Percentiles rank a stretch among this genome's conserved stretches.
These are phyloP conservation scores for Neogobius melanostomus DNA, from an alignment of 2,113 vertebrate species.

Conservation along the genomic window DNA sequence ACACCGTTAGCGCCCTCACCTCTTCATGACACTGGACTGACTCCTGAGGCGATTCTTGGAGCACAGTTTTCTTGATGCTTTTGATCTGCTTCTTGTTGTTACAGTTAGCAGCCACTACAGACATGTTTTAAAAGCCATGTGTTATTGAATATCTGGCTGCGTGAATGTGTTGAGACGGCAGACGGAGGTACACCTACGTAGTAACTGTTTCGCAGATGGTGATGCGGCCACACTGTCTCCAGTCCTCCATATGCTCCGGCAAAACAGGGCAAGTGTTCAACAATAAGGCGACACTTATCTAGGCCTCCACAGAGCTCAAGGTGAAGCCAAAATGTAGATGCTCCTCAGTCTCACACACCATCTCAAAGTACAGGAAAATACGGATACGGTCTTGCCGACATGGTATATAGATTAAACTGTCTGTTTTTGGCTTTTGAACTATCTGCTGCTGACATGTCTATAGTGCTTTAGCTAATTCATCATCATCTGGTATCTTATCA, in stretches of 20 bases:
- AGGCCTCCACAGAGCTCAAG: neutral
- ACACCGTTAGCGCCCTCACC: too few relatives aligned
- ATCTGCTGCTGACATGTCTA: too few relatives aligned
- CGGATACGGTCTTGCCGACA: too few relatives aligned
- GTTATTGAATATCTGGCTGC: constrained; percentile 14
- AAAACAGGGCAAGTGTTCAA: constrained; percentile 49
- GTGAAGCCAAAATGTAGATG: neutral
- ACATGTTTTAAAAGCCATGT: constrained; percentile 13
- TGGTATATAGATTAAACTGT: too few relatives aligned
- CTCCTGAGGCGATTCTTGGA: neutral
- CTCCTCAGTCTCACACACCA: too few relatives aligned
- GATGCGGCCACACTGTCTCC: constrained; percentile 33
- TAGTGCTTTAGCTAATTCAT: too few relatives aligned
- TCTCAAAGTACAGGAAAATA: too few relatives aligned
- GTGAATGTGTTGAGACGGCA: constrained; percentile 62
- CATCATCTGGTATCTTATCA: too few relatives aligned
- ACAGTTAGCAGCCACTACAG: constrained; percentile 16
- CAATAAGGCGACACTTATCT: constrained; percentile 38
- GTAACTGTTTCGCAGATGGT: constrained; percentile 59
- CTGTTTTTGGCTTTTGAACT: too few relatives aligned
- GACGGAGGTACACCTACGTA: constrained; percentile 69
- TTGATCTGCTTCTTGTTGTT: constrained; percentile 14
- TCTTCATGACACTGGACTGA: neutral
- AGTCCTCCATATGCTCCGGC: constrained; percentile 52
- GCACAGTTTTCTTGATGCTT: neutral